Evolutionary conservation across 2,113 vertebrate genomes (phyloP), one percentile per base, ranked within the genome.

Genomic region (Bufo bufo): DNA sequence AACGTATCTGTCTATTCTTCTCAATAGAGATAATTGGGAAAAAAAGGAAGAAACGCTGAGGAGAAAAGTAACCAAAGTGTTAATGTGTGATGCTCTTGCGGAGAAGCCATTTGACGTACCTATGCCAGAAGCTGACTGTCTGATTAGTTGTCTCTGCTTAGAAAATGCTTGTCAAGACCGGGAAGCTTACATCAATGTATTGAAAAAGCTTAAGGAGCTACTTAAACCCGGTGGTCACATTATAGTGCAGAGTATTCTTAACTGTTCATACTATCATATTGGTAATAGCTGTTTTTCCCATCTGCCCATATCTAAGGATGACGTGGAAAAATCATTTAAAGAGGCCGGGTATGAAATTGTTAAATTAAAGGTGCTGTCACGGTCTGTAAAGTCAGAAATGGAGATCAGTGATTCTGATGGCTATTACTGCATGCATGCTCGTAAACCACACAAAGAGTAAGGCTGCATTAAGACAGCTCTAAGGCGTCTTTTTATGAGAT

Each of bases 401-500:
- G 82, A 54, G 14, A 52, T 72, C 90, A 92, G 43, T 90, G 82
- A 43, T 3, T 63, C 59, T 91, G 93, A 88, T 80, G 86, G 84
- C 11, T 59, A 17, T 47, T 85, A 58, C 17, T 85, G 13, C 59
- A 8, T 85, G 3, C 83, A 85, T 59, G 83, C 83, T 54, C 83
- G 69, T 85, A 85, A 59, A 54, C 33, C 52, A 33, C 11, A 6
- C 5, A 52, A 10, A 20, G 0, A 65, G 17, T 17, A 20, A 65
- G 6, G 17, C 56, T 6, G 2, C 11, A 58, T 58, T 33, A 33
- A 33, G 33, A 1, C 33, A 1, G 33, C 33, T 33, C n/a, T 33
- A 33, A 33, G 33, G 33, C 33, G 33, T 33, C 33, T 33, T 33
- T 33, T 33, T 33, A 33, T 33, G 33, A 33, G 33, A 33, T 33